A percentile compares a stretch with the other conserved stretches of the same genome.
These are phyloP conservation scores for Mohoua ochrocephala DNA, from an alignment of 2,113 vertebrate species.

Conservation along the genomic window DNA sequence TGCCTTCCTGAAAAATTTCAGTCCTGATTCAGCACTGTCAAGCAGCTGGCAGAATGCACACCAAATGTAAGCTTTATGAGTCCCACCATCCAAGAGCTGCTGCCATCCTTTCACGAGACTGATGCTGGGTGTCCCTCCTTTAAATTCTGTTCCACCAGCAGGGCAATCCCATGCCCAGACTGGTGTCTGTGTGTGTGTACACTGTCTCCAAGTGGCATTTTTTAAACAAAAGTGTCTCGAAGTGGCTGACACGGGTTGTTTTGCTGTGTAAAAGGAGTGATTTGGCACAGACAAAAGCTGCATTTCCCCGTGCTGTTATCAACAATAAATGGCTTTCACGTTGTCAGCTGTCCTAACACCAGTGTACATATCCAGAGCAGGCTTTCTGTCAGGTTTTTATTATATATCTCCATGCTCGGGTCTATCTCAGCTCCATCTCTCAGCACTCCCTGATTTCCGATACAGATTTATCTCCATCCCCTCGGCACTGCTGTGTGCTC, in stretches of 20 bases:
- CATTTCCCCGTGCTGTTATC: background rate
- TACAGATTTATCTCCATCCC: slow-evolving; percentile 1
- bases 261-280: background rate
- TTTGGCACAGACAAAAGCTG: background rate
- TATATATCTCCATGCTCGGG: background rate
- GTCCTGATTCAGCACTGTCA: background rate
- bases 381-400: background rate
- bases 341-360: background rate
- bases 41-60: background rate
- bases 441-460: background rate
- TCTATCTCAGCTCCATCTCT: background rate
- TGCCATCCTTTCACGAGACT: background rate
- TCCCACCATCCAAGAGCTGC: background rate
- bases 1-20: background rate
- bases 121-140: background rate
- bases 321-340: background rate
- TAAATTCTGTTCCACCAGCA: background rate
- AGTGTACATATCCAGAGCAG: background rate
- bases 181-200: background rate
- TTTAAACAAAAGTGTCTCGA: background rate
- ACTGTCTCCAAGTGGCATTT: background rate
- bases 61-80: background rate
- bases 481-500: background rate
- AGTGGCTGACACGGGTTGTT: background rate
- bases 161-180: background rate